phyloP scores from a whole-genome alignment of 2,113 vertebrate genomes.

The Rostratula benghalensis region DNA sequence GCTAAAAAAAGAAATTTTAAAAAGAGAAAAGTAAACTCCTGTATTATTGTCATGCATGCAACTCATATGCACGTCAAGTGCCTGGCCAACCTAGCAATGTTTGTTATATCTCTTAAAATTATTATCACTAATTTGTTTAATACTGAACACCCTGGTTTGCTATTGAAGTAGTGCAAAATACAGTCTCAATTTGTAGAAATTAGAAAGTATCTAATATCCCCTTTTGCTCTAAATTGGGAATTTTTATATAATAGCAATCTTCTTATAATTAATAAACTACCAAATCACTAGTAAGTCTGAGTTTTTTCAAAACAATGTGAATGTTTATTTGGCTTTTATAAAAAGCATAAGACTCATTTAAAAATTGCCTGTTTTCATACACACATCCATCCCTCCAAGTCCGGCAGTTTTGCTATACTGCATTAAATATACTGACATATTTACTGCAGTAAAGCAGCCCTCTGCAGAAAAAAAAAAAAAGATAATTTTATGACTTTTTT shows the following conservation, averaged over 20 bases:
- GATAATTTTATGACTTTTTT: not conserved
- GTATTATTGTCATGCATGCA: rapidly evolving
- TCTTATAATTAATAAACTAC: not conserved
- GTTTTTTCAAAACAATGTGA: not conserved
- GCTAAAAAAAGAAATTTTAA: not conserved
- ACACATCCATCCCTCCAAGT: not conserved
- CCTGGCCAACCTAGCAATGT: not conserved
- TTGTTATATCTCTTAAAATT: not conserved
- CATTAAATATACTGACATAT: not conserved
- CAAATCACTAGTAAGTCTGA: not conserved
- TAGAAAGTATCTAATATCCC: not conserved
- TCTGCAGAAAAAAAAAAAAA: not conserved
- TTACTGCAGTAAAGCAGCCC: not conserved
- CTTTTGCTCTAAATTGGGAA: not conserved
- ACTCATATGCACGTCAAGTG: not conserved
- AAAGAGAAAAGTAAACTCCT: not conserved
- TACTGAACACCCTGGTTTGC: not conserved
- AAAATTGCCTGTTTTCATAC: not conserved
- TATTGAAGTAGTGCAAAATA: not conserved
- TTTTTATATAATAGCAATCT: not conserved
- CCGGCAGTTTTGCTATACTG: not conserved
- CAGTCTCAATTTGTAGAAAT: not conserved
- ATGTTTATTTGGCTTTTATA: not conserved
- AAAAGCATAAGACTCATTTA: not conserved
- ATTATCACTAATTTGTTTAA: not conserved